Percentiles rank a stretch among this genome's conserved stretches.
These are phyloP conservation scores for Hirtodrosophila histrioides DNA, from an alignment of 2,888 invertebrate species.

Conservation along the genomic window DNA sequence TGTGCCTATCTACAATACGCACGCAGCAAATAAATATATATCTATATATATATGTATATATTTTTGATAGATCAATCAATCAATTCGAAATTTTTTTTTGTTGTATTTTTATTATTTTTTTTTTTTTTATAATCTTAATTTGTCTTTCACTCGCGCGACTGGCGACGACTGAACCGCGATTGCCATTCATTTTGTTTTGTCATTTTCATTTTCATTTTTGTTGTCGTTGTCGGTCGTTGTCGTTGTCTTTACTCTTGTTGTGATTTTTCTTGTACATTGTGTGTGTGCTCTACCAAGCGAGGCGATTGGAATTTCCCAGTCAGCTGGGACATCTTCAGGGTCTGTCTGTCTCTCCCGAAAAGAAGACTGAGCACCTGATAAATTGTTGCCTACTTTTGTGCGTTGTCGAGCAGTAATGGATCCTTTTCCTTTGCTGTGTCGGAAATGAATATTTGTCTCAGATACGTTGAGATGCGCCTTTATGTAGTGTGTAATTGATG, in stretches of 20 bases:
- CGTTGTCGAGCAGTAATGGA: conserved; percentile 32
- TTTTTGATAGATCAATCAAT: conserved; percentile 81
- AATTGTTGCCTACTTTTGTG: conserved; percentile 62
- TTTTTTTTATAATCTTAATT: conserved; percentile 79
- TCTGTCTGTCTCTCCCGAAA: conserved; percentile 18
- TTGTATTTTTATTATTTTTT: conserved; percentile 72
- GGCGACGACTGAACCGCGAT: conserved; percentile 74
- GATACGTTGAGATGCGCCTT: neutral
- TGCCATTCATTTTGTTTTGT: conserved; percentile 75
- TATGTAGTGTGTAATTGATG: neutral
- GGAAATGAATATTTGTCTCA: neutral
- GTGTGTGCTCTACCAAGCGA: conserved; percentile 48
- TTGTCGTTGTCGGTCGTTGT: conserved; percentile 6
- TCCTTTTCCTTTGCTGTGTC: conserved; percentile 1
- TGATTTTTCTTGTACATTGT: conserved; percentile 35
- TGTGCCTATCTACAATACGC: conserved; percentile 6
- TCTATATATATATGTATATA: conserved; percentile 39
- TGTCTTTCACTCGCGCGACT: conserved; percentile 77
- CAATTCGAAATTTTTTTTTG: conserved; percentile 60
- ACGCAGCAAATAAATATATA: conserved; percentile 25
- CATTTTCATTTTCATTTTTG: conserved; percentile 46
- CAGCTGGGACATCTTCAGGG: conserved; percentile 46
- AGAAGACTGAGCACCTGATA: conserved; percentile 44
- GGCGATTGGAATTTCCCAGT: conserved; percentile 58
- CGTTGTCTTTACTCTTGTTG: conserved; percentile 10